Conservation (phyloP, 2,888 invertebrate genomes). For the Mycalesis mineus region DNA sequence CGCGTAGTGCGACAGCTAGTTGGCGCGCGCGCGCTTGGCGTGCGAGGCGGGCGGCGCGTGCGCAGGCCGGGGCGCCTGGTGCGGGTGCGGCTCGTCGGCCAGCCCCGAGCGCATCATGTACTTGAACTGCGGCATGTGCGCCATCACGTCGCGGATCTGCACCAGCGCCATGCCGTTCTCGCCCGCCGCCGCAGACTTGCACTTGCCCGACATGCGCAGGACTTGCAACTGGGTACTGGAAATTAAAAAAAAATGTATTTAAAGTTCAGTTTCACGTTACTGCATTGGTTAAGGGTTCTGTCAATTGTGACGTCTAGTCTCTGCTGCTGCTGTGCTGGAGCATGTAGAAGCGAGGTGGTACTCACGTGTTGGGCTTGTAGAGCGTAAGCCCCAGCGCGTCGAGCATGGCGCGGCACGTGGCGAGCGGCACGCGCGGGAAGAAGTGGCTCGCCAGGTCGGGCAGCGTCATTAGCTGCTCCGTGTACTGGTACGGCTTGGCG, state of each 20-base stretch:
- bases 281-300: too few species aligned
- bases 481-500: conserved; percentile 89
- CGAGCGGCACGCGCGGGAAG: conserved; percentile 86
- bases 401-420: conserved; percentile 87
- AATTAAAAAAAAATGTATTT: neutral
- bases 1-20: conserved; percentile 37
- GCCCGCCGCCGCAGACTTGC: conserved; percentile 79
- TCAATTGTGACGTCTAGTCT: too few species aligned
- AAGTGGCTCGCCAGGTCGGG: conserved; percentile 88
- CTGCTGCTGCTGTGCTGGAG: too few species aligned
- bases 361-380: conserved; percentile 90
- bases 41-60: conserved; percentile 41
- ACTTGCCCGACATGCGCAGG: conserved; percentile 86
- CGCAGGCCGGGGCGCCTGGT: conserved; percentile 35
- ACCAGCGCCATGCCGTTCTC: conserved; percentile 87
- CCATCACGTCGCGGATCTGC: conserved; percentile 89
- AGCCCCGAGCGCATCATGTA: conserved; percentile 84
- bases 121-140: conserved; percentile 91
- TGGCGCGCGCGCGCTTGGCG: conserved; percentile 59
- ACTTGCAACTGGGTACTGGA: conserved; percentile 85
- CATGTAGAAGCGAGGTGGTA: conserved; percentile 36
- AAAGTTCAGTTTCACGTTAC: too few species aligned
- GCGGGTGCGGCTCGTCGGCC: conserved; percentile 48
- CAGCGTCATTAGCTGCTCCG: conserved; percentile 89
- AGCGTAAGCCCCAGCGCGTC: conserved; percentile 88